Conservation (phyloP, 2,113 vertebrate species). For the Nicator chloris region DNA sequence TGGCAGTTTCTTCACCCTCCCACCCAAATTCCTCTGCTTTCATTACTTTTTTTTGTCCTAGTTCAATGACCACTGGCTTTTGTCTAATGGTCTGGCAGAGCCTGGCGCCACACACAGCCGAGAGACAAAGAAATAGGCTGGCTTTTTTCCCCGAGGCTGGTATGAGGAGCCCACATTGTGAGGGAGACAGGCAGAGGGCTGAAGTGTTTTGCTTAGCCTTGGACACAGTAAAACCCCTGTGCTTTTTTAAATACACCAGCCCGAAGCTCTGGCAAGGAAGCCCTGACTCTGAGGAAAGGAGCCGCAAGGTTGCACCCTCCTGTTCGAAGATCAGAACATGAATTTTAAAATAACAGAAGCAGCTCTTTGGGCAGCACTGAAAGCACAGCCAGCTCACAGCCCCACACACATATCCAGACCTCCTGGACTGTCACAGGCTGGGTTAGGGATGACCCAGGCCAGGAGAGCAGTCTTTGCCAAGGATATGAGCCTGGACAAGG, state of each 20-base stretch:
- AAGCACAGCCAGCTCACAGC: neutral
- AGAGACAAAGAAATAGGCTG: neutral
- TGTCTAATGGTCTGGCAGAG: conserved; percentile 13
- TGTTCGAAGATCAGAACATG: neutral
- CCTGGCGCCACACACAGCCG: neutral
- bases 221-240: neutral
- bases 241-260: neutral
- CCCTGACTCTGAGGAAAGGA: neutral
- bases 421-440: neutral
- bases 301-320: neutral
- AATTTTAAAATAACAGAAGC: neutral
- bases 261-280: neutral
- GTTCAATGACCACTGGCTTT: neutral
- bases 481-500: neutral
- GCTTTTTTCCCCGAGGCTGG: neutral
- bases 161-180: neutral
- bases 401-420: neutral
- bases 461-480: neutral
- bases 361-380: neutral
- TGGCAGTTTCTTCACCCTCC: neutral
- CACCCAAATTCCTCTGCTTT: conserved; percentile 14
- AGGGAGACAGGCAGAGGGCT: neutral
- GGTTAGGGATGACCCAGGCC: neutral
- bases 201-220: neutral
- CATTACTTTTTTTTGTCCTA: neutral